phyloP scores from a whole-genome alignment of 2,113 vertebrate species.

The Hipposideros armiger region DNA sequence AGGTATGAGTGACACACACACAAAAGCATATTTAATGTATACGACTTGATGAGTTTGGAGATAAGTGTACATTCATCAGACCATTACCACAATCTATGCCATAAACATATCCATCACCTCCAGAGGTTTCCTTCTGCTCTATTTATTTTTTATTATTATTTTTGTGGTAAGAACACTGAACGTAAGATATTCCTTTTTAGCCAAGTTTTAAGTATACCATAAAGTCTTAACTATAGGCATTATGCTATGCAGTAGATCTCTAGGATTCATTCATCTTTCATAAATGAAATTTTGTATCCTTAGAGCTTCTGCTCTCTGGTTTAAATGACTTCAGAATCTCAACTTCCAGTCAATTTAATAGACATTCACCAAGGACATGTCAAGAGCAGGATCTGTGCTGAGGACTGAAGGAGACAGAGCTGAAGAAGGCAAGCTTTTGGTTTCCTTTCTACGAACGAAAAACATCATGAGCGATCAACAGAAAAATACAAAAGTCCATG shows the following conservation, averaged over 20 bases:
- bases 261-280: not conserved
- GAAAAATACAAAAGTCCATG: not conserved
- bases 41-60: not conserved
- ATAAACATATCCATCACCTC: not conserved
- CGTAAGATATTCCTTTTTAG: not conserved
- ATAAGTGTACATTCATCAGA: not conserved
- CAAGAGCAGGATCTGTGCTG: not conserved
- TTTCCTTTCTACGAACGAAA: not conserved
- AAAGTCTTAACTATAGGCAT: not conserved
- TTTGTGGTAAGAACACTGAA: not conserved
- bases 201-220: not conserved
- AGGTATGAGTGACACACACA: not conserved
- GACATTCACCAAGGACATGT: not conserved
- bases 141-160: not conserved
- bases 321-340: conserved; percentile 20
- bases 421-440: not conserved
- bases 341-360: not conserved
- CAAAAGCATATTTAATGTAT: not conserved
- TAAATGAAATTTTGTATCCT: not conserved
- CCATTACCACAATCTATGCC: not conserved
- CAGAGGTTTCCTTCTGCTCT: not conserved
- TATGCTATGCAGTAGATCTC: not conserved
- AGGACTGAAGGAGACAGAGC: not conserved
- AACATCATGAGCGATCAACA: not conserved
- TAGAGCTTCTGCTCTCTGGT: not conserved